Conservation (phyloP, 2,113 vertebrate species). For the Geococcyx californianus region DNA sequence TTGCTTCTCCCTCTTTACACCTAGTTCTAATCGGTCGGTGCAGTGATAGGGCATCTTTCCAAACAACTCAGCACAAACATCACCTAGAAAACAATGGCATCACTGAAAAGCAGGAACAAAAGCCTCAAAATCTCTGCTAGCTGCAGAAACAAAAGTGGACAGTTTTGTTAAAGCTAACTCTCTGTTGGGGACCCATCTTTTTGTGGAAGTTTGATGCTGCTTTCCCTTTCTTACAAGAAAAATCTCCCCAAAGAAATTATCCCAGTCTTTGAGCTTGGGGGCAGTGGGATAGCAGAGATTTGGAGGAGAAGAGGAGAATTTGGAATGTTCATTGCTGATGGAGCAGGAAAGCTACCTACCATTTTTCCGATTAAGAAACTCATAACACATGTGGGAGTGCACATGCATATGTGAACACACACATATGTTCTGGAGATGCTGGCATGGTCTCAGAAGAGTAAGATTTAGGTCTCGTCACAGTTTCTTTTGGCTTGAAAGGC, state of each 20-base stretch:
- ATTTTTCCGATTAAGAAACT: not conserved
- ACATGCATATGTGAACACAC: fast-evolving
- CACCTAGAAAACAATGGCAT: conserved; percentile 54
- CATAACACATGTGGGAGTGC: fast-evolving
- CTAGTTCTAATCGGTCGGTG: conserved; percentile 44
- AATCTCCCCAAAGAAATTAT: not conserved
- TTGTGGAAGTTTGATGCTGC: not conserved
- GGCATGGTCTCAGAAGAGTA: not conserved
- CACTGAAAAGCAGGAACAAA: not conserved
- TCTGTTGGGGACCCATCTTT: not conserved
- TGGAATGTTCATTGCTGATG: not conserved
- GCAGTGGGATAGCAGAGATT: not conserved
- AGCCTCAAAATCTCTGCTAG: conserved; percentile 26
- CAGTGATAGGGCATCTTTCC: conserved; percentile 54
- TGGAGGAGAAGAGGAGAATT: not conserved
- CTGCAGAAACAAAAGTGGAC: conserved; percentile 47
- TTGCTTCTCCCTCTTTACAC: conserved; percentile 57
- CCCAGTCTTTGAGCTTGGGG: not conserved
- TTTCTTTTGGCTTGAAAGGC: not conserved
- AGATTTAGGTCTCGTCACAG: not conserved
- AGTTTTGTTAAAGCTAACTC: conserved; percentile 6
- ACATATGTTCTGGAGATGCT: not conserved
- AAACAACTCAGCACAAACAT: conserved; percentile 55
- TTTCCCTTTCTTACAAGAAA: not conserved
- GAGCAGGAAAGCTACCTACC: not conserved